Conservation (phyloP, 2,113 vertebrate genomes). For the Vireo altiloquus region DNA sequence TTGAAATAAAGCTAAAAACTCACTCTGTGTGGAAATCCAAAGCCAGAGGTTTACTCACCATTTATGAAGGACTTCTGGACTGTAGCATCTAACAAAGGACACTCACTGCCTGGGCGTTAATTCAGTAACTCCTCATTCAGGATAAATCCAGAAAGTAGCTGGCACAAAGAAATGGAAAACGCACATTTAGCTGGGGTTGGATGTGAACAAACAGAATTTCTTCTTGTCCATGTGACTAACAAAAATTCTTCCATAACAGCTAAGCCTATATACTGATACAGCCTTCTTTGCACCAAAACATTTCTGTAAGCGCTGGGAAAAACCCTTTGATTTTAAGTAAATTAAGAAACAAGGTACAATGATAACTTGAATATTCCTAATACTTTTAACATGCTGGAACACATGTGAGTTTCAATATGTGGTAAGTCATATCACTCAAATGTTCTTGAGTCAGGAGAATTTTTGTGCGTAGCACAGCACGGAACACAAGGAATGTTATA, state of each 20-base stretch:
- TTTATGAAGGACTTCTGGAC: background rate
- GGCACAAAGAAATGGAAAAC: background rate
- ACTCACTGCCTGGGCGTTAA: background rate
- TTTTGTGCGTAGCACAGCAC: background rate
- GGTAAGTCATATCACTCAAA: background rate
- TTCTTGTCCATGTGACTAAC: background rate
- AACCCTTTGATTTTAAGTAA: background rate
- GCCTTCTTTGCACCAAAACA: background rate
- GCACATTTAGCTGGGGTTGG: background rate
- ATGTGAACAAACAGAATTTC: background rate
- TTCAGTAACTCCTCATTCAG: background rate
- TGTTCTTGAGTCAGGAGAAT: background rate
- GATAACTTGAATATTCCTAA: background rate
- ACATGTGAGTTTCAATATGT: background rate
- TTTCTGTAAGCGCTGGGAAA: background rate
- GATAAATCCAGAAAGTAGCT: slow-evolving; percentile 47
- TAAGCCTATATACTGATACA: background rate
- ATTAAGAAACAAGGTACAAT: background rate
- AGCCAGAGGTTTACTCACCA: background rate
- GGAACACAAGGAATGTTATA: background rate
- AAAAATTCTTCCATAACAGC: background rate
- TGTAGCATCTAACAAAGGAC: background rate
- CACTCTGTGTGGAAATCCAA: background rate
- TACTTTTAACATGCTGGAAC: background rate
- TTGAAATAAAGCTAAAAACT: background rate